These are phyloP conservation scores for Crocallis elinguaria DNA, from an alignment of 2,888 invertebrate genomes.

Conservation along the genomic window DNA sequence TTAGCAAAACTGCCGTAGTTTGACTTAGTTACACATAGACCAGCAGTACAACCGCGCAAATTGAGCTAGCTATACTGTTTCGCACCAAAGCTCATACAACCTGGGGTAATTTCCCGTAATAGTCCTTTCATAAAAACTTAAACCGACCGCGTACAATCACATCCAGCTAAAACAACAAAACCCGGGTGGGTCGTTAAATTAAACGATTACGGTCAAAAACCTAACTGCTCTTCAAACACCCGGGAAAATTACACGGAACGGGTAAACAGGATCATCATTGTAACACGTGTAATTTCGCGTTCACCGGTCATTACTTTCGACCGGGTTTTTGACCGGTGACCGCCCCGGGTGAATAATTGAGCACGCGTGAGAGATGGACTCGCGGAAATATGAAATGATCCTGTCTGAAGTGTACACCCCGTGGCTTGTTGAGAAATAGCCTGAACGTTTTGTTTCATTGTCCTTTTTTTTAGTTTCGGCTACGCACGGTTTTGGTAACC, in stretches of 20 bases:
- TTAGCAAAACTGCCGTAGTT: neutral
- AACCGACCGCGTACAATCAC: constrained; percentile 46
- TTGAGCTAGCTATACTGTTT: constrained; percentile 7
- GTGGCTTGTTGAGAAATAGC: constrained; percentile 25
- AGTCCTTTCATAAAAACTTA: constrained; percentile 42
- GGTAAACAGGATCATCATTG: constrained; percentile 78
- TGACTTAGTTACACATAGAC: neutral
- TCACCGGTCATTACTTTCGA: constrained; percentile 77
- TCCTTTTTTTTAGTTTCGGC: neutral
- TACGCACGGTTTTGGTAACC: too few relatives aligned
- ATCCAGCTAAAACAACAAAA: constrained; percentile 44
- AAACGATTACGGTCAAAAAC: constrained; percentile 69
- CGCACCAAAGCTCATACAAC: constrained; percentile 13
- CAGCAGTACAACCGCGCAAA: constrained; percentile 3
- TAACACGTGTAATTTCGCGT: constrained; percentile 78
- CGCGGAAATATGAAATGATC: constrained; percentile 79
- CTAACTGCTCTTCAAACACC: constrained; percentile 73
- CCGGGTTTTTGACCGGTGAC: constrained; percentile 49
- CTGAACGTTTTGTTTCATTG: neutral
- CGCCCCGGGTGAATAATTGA: constrained; percentile 74
- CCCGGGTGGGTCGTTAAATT: constrained; percentile 57
- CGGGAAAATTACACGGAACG: constrained; percentile 62
- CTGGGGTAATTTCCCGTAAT: constrained; percentile 22
- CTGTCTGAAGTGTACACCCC: constrained; percentile 57
- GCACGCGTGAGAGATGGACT: constrained; percentile 72